Base-by-base conservation (phyloP, 2,888 invertebrate species). In the Cosmorhoe ocellata region DNA sequence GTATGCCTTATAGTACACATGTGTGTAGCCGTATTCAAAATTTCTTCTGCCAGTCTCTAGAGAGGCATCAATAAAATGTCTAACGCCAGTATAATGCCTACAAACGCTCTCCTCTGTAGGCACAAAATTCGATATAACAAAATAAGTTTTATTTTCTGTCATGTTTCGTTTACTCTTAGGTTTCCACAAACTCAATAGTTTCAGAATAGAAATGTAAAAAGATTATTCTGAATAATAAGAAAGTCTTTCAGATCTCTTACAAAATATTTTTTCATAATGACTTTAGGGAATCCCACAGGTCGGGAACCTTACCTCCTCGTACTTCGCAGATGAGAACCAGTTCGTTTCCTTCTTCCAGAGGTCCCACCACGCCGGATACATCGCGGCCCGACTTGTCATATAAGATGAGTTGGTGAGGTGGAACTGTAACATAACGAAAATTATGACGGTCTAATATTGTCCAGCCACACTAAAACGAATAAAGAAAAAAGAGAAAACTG, bases 241-340 rank as follows among this genome's bases (percentile, higher is more conserved):
- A n/a, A n/a, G n/a, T n/a, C n/a, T n/a, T n/a, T n/a, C n/a, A n/a
- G n/a, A n/a, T n/a, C n/a, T n/a, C n/a, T n/a, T n/a, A n/a, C n/a
- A 8, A 34, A 22, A 8, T 32, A 11, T 2, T 22, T n/a, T n/a
- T n/a, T n/a, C n/a, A n/a, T n/a, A n/a, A n/a, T n/a, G n/a, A n/a
- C n/a, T n/a, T n/a, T n/a, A n/a, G n/a, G n/a, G n/a, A n/a, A n/a
- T n/a, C n/a, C n/a, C n/a, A n/a, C n/a, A 7, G 7, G 24, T 24
- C 7, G 7, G 7, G 6, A 24, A 13, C 14, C 94, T 94, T 91
- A 97, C 97, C 97, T 81, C 97, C 97, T 82, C 95, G 92, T 58
- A 97, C 97, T 89, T 96, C 95, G 81, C 97, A 97, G 62, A 95
- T 95, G 60, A 97, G 92, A 42, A 95, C 93, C 55, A 97, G 92